Percentiles rank a stretch among this genome's conserved stretches.
phyloP scores from a whole-genome alignment of 2,113 vertebrate species.

The Malurus cyaneus region DNA sequence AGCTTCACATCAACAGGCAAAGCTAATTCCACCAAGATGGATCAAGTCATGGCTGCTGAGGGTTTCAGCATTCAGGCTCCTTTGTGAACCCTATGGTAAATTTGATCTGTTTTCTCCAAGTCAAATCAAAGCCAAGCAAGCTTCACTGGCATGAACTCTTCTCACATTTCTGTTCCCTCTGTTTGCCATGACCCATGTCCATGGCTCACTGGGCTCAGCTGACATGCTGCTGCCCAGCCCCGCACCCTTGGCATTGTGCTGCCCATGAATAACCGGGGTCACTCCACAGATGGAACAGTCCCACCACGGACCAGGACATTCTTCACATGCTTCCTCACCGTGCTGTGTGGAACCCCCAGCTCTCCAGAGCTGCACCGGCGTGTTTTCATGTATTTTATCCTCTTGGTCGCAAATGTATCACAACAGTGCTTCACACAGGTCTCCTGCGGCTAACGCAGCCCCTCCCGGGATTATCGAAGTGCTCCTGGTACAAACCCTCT shows the following conservation, averaged over 20 bases:
- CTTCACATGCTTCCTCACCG: accelerated
- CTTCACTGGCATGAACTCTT: neutral
- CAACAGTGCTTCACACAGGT: slow-evolving; percentile 23
- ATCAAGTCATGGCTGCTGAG: neutral
- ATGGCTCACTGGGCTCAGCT: neutral
- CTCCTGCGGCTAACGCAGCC: slow-evolving; percentile 22
- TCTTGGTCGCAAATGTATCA: neutral
- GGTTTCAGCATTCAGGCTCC: neutral
- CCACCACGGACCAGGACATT: neutral
- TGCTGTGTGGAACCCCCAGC: neutral
- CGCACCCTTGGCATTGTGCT: neutral
- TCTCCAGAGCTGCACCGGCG: neutral
- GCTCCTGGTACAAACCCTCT: slow-evolving; percentile 16
- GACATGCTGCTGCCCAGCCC: neutral
- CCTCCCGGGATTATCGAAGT: neutral
- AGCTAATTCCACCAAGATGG: neutral
- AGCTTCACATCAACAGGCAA: neutral
- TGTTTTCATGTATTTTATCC: neutral
- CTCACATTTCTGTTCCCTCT: neutral
- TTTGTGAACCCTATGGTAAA: neutral
- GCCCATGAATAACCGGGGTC: neutral
- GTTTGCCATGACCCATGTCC: neutral
- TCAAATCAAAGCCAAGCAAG: neutral
- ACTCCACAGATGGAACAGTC: neutral
- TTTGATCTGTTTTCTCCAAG: neutral